Base-by-base conservation (phyloP, 2,797 vertebrate genomes). In the Cetoscarus ocellatus region DNA sequence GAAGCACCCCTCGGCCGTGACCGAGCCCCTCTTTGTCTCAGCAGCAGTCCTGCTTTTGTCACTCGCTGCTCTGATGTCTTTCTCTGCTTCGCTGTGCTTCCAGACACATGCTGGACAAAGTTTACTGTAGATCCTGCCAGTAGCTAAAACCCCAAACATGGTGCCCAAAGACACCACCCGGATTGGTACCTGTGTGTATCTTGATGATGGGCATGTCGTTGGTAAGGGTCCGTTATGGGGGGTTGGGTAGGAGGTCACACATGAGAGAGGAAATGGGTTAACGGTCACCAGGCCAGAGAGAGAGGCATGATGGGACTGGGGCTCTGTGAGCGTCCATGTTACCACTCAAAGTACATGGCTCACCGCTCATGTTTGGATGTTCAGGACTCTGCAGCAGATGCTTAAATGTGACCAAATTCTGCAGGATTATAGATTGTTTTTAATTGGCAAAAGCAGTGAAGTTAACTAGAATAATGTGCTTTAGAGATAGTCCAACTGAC, bases 251-350 rank as follows among this genome's bases (percentile, higher is more conserved):
- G 65, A 69, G 88, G 86, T 92, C 87, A 89, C 77, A 83, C 60
- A 53, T 80, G 75, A 71, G 77, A 82, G 77, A 92, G 86, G 90
- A 94, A 93, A 88, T 91, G 83, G 88, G 87, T 88, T 92, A 92
- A 90, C 84, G 68, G 88, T 88, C 75, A 90, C 68, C 71, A 65
- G 74, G 61, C 51, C 56, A 65, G 65, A 75, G 61, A 27, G 27
- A 73, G 61, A 79, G 69, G 70, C 80, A 85, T 87, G 89, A 84
- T 85, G 74, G 65, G 76, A 84, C 13, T 54, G 61, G 61, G 58
- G 69, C 61, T 78, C 65, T 71, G 70, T 36, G 58, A 49, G 77
- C 8, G 19, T 75, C 71, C 73, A 66, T 73, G 73, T 82, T 86
- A 82, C 76, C 82, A 86, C 62, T 73, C 61, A 65, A 79, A 82